Evolutionary conservation across 2,113 vertebrate genomes (phyloP).

Genomic region (Tupaia chinensis): DNA sequence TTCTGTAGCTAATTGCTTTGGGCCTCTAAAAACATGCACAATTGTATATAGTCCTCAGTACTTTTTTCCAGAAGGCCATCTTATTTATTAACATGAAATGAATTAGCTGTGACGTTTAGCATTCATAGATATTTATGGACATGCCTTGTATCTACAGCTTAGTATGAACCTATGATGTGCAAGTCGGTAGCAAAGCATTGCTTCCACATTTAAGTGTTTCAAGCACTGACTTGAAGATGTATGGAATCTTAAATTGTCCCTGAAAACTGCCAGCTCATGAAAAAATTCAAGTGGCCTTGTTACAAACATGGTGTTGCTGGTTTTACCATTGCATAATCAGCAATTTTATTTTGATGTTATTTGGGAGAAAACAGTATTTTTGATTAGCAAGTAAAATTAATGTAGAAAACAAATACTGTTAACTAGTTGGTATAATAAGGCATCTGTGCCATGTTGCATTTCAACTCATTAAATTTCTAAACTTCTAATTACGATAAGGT

Average conservation of each 20-base stretch:
- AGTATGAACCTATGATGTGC: neutral
- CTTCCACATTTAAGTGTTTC: conserved; percentile 45
- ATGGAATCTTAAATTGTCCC: conserved; percentile 52
- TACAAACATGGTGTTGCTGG: conserved; percentile 57
- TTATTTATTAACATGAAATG: conserved; percentile 40
- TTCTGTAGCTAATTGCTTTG: neutral
- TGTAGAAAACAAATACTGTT: conserved; percentile 83
- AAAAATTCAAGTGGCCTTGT: conserved; percentile 65
- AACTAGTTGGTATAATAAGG: conserved; percentile 85
- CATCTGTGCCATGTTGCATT: conserved; percentile 83
- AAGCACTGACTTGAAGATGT: neutral
- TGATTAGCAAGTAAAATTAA: conserved; percentile 85
- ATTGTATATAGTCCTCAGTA: neutral
- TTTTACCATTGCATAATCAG: conserved; percentile 77
- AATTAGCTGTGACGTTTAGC: neutral
- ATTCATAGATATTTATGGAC: neutral
- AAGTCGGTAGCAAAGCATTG: neutral
- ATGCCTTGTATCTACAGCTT: conserved; percentile 17
- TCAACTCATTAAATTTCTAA: conserved; percentile 84
- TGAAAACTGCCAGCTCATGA: conserved; percentile 66
- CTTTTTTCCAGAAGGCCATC: neutral
- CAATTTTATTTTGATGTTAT: conserved; percentile 81
- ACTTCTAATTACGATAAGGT: conserved; percentile 78
- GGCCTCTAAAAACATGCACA: conserved; percentile 4
- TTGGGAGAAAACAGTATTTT: conserved; percentile 78